Conservation (phyloP, 64 coral and sea anemone genomes). For the Dendrophyllia cribrosa region DNA sequence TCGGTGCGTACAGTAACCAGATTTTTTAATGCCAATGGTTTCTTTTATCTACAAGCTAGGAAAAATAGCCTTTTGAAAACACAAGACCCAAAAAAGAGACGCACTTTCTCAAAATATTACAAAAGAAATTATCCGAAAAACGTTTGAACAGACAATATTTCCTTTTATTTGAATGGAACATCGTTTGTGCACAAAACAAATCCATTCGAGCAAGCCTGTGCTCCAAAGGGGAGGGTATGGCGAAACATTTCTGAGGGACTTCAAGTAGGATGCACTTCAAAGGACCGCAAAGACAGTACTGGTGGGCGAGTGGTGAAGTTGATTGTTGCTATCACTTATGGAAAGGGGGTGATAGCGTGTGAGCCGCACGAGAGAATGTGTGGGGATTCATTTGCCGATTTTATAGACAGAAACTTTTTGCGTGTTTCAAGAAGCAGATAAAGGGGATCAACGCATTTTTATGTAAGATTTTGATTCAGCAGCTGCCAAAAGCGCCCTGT, state of each 20-base stretch:
- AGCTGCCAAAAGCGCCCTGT: not conserved
- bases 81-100: not conserved
- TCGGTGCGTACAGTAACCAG: not conserved
- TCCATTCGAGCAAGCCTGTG: constrained; percentile 49
- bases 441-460: not conserved
- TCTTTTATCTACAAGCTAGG: not conserved
- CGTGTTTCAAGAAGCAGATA: constrained; percentile 2
- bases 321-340: not conserved
- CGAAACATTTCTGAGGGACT: constrained; percentile 30
- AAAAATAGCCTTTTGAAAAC: not conserved
- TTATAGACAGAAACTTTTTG: not conserved
- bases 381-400: not conserved
- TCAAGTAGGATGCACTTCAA: constrained; percentile 26
- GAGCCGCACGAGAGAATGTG: not conserved
- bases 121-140: not conserved
- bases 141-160: not conserved
- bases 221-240: constrained; percentile 5
- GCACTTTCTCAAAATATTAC: not conserved
- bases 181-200: constrained; percentile 40
- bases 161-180: constrained; percentile 29
- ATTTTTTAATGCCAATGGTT: not conserved
- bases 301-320: constrained; percentile 22
- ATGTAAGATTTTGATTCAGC: not conserved
- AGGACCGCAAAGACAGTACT: not conserved
- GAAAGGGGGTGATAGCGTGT: constrained; percentile 18